Base-by-base conservation (phyloP, 2,113 vertebrate species). In the Oryzias woworae region DNA sequence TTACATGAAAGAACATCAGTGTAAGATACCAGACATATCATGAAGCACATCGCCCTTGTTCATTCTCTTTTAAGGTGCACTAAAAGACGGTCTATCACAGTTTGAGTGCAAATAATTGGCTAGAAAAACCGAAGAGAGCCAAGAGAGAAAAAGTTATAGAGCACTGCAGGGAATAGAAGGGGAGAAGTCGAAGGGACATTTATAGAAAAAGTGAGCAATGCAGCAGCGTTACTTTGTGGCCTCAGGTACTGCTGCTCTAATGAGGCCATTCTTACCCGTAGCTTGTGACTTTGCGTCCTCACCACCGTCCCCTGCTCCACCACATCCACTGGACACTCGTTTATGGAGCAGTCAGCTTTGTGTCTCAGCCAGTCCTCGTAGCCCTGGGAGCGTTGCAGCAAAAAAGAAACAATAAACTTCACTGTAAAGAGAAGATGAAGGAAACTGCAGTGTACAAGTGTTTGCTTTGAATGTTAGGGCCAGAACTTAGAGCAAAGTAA, bases 281-380 rank as follows among this genome's bases (percentile, higher is more conserved):
- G 89, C 82, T 97, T 98, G 84, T 92, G 93, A 87, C 97, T 99
- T 87, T 99, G 96, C 17, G 96, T 97, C 82, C 95, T 92, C 79
- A 93, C 94, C 68, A 95, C 92, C 90, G 93, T 95, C 82, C 95
- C 95, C 2, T 93, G 93, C 88, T 94, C 95, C 86, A 98, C 94
- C 87, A 96, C 93, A 63, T 98, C 95, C 70, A 98, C 96, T 0
- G 95, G 94, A 87, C 94, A 96, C 68, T 94, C 95, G 82, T 99
- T 99, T 92, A 96, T 93, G 69, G 95, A 93, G 66, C 93, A 95
- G 90, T 99, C 97, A 0, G 97, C 97, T 89, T 98, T 99, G 85
- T 99, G 97, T 58, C 96, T 90, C 70, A 98, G 94, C 97, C 97
- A 98, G 88, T 99, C 96, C 90, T 99, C 97, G 57, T 98, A 99